Evolutionary conservation across 2,113 vertebrate genomes (phyloP).

Genomic region (Acrocephalus arundinaceus): DNA sequence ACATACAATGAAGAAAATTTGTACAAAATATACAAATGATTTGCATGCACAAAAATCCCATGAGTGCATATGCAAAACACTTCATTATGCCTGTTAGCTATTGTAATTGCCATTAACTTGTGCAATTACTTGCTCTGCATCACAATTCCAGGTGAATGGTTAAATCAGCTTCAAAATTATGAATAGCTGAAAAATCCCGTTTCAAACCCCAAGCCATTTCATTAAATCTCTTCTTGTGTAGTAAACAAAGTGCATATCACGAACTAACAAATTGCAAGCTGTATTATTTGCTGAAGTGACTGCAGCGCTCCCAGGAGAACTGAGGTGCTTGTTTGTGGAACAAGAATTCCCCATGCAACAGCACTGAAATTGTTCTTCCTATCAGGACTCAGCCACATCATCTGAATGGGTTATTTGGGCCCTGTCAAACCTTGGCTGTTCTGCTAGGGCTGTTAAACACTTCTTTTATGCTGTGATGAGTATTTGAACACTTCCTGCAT

Average conservation of each 20-base stretch:
- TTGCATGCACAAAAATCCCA: conserved; percentile 24
- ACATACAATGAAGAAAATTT: background rate
- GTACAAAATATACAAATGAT: background rate
- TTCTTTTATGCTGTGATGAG: background rate
- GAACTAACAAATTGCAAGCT: background rate
- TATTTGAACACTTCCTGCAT: background rate
- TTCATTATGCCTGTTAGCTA: conserved; percentile 39
- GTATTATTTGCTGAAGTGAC: background rate
- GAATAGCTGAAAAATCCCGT: background rate
- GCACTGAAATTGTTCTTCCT: background rate
- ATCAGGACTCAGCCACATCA: background rate
- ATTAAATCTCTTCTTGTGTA: background rate
- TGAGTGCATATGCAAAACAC: background rate
- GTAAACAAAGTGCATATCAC: background rate
- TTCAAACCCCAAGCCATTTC: background rate
- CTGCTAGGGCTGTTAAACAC: background rate
- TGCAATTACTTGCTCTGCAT: conserved; percentile 33
- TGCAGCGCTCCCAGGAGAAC: background rate
- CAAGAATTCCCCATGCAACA: background rate
- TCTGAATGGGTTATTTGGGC: background rate
- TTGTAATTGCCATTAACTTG: conserved; percentile 36
- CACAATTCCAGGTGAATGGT: conserved; percentile 34
- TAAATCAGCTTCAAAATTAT: conserved; percentile 20
- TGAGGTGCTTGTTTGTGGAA: background rate
- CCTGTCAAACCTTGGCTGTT: background rate